Conservation (phyloP, 2,888 invertebrate genomes). For the Cryptocephalus moraei region DNA sequence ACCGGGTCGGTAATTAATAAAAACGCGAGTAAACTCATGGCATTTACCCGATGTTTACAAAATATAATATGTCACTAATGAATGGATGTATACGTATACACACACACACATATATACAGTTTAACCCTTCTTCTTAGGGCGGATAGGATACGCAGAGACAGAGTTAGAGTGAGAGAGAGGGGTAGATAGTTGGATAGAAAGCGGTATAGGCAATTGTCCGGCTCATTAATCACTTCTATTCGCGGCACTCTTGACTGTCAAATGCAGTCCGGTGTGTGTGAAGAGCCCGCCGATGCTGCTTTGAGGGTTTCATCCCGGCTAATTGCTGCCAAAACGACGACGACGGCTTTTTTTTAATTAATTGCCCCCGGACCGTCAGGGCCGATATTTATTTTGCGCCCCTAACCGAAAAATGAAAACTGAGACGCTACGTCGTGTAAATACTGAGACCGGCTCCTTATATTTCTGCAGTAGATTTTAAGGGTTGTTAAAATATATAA, state of each 20-base stretch:
- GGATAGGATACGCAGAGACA: background rate
- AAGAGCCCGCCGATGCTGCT: slow-evolving; percentile 29
- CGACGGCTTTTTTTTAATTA: slow-evolving; percentile 31
- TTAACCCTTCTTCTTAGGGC: slow-evolving; percentile 31
- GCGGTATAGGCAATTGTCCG: slow-evolving; percentile 34
- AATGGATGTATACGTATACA: slow-evolving; percentile 12
- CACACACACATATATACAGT: slow-evolving; percentile 25
- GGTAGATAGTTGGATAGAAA: too few species aligned
- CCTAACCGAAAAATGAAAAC: too few species aligned
- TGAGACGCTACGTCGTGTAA: too few species aligned
- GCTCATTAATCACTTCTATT: slow-evolving; percentile 39
- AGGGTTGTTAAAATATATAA: too few species aligned
- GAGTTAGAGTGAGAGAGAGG: slow-evolving; percentile 9
- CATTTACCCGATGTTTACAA: slow-evolving; percentile 25
- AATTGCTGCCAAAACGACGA: slow-evolving; percentile 38
- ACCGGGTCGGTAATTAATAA: too few species aligned
- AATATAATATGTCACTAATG: slow-evolving; percentile 26
- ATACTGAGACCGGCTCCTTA: too few species aligned
- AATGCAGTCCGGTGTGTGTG: slow-evolving; percentile 28
- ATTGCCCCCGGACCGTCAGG: slow-evolving; percentile 30
- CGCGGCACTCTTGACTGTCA: slow-evolving; percentile 39
- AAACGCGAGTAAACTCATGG: background rate
- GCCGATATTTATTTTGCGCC: slow-evolving; percentile 22
- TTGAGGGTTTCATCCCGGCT: slow-evolving; percentile 38
- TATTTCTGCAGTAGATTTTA: too few species aligned